Base-by-base conservation (phyloP, 2,797 vertebrate genomes). In the Acanthurus leucopareius region DNA sequence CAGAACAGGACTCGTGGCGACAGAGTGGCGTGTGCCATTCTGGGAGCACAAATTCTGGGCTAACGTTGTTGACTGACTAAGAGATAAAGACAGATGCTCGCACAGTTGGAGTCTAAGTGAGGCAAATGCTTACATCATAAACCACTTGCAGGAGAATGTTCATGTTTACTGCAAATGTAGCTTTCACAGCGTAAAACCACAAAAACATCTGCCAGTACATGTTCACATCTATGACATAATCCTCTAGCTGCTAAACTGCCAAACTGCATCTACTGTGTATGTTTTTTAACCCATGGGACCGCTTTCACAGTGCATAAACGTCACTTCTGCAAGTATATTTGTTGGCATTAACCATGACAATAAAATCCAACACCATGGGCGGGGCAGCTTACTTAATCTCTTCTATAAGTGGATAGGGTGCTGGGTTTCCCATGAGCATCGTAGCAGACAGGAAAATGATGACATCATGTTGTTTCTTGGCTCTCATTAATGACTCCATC, bases 1-100 rank as follows among this genome's bases (percentile, higher is more conserved):
- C 72, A 81, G 86, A 82, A 54, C 75, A 58, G 84, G 68, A 75
- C 79, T 72, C n/a, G 28, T 71, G 91, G 93, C 93, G 94, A 94
- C 94, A 93, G 64, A 5, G 80, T 69, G 94, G 92, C 92, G 88
- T 85, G 84, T 54, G 91, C 94, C 94, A 93, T 95, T 95, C 93
- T 94, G 87, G 92, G 94, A 93, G 76, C 75, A 79, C 87, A 89
- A 92, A 93, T 90, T 93, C 82, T 90, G 75, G 84, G 80, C 84
- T 86, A 57, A 73, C n/a, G 49, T 68, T 49, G 68, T 85, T 76
- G 82, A 89, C 63, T 84, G 63, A 81, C 79, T 68, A 85, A 79
- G 86, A 66, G 80, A 83, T 69, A 57, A 17, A 82, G 75, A 79
- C 83, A 85, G 80, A 91, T 85, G 87, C 85, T 73, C 10, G 40